Conservation (phyloP, 2,888 invertebrate species). For the Drosophila maculinotata region DNA sequence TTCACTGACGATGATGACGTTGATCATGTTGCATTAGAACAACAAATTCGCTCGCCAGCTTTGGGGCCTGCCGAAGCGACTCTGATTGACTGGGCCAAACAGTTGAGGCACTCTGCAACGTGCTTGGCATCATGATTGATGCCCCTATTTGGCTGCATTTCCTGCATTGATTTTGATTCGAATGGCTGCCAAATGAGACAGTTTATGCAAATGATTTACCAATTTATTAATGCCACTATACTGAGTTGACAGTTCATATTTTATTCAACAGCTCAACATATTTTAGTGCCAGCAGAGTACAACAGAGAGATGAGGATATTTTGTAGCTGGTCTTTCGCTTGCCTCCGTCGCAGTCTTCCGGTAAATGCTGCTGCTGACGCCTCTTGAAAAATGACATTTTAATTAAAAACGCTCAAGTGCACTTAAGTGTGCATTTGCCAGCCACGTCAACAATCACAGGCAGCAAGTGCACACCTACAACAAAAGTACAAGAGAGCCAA, state of each 20-base stretch:
- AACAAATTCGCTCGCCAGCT: conserved; percentile 40
- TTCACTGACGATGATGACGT: conserved; percentile 57
- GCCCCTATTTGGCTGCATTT: conserved; percentile 38
- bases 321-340: not conserved
- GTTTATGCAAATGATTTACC: conserved; percentile 40
- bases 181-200: conserved; percentile 25
- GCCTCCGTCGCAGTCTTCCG: not conserved
- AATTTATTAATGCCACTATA: conserved; percentile 32
- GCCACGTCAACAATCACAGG: conserved; percentile 69
- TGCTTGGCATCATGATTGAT: conserved; percentile 57
- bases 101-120: conserved; percentile 14
- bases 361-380: conserved; percentile 41
- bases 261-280: conserved; percentile 59
- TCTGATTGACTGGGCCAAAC: conserved; percentile 59
- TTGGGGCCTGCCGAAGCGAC: conserved; percentile 32
- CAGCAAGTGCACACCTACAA: conserved; percentile 53
- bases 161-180: conserved; percentile 44
- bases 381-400: conserved; percentile 74
- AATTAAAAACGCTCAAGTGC: conserved; percentile 80
- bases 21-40: conserved; percentile 57
- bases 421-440: conserved; percentile 77
- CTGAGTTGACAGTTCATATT: conserved; percentile 41
- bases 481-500: conserved; percentile 27
- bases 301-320: not conserved
- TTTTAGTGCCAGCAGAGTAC: conserved; percentile 32